A percentile compares a stretch with the other conserved stretches of the same genome.
Conservation (phyloP, 2,888 invertebrate species). For the Pterostichus madidus region DNA sequence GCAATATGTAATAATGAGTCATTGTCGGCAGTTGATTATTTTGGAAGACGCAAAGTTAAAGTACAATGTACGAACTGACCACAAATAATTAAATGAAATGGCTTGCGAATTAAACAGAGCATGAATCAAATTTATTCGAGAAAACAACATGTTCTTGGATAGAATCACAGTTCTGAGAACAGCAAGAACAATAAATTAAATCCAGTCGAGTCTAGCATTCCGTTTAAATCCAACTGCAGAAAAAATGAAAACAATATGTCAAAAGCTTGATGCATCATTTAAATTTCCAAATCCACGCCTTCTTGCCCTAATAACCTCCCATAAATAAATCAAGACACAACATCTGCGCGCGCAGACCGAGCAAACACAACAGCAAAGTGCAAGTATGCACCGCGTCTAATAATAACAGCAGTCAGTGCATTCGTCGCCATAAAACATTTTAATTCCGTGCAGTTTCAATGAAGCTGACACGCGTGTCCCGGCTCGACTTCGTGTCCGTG, state of each 20-base stretch:
- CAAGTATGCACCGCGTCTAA: constrained; percentile 30
- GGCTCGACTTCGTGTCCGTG: constrained; percentile 25
- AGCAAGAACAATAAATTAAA: constrained; percentile 37
- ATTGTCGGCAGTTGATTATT: no score
- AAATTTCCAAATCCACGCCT: constrained; percentile 45
- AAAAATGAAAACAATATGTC: constrained; percentile 52
- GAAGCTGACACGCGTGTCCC: constrained; percentile 47
- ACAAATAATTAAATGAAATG: not conserved
- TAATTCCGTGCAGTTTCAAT: constrained; percentile 61
- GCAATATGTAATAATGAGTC: no score
- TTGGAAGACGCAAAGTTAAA: no score
- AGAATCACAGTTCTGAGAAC: constrained; percentile 40
- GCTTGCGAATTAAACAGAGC: not conserved
- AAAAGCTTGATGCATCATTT: constrained; percentile 48
- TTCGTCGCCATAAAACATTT: constrained; percentile 55
- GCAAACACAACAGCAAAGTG: not conserved
- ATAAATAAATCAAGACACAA: constrained; percentile 30
- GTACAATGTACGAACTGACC: no score
- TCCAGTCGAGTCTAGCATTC: constrained; percentile 19
- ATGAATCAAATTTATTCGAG: not conserved
- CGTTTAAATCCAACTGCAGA: constrained; percentile 26
- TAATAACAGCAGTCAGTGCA: constrained; percentile 34
- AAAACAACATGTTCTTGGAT: not conserved
- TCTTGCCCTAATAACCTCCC: constrained; percentile 40
- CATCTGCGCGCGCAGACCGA: constrained; percentile 21